Conservation (phyloP, 1,140 invertebrate genomes). For the Eumeta japonica region DNA sequence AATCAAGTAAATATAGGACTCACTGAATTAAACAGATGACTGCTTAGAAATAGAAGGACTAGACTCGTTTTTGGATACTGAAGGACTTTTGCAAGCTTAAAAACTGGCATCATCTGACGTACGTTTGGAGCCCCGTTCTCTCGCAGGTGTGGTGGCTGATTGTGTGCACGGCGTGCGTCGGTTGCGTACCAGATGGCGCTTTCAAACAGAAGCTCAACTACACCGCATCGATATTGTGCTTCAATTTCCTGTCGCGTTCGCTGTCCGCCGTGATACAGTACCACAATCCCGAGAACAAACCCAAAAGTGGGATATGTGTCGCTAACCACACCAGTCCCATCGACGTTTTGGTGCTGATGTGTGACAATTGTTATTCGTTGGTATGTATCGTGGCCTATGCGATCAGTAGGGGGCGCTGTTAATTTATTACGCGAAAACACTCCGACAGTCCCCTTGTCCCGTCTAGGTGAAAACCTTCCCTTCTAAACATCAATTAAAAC, state of each 20-base stretch:
- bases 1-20: too few species aligned
- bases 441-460: too few species aligned
- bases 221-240: slow-evolving; percentile 82
- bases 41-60: too few species aligned
- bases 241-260: slow-evolving; percentile 82
- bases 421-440: too few species aligned
- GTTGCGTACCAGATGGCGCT: slow-evolving; percentile 74
- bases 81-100: too few species aligned
- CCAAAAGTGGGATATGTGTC: slow-evolving; percentile 89
- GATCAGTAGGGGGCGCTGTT: slow-evolving; percentile 5
- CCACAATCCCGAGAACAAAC: slow-evolving; percentile 81
- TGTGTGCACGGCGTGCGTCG: slow-evolving; percentile 78
- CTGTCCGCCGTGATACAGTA: slow-evolving; percentile 88
- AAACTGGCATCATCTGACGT: too few species aligned
- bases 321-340: slow-evolving; percentile 99
- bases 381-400: slow-evolving; percentile 61
- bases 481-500: too few species aligned
- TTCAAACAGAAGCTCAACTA: slow-evolving; percentile 78
- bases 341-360: slow-evolving; percentile 94
- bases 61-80: too few species aligned
- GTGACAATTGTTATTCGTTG: slow-evolving; percentile 97
- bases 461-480: too few species aligned
- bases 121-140: too few species aligned
- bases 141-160: slow-evolving; percentile 86
- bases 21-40: too few species aligned